Conservation (phyloP, 2,797 vertebrate genomes). For the Halcyon leucocephala region DNA sequence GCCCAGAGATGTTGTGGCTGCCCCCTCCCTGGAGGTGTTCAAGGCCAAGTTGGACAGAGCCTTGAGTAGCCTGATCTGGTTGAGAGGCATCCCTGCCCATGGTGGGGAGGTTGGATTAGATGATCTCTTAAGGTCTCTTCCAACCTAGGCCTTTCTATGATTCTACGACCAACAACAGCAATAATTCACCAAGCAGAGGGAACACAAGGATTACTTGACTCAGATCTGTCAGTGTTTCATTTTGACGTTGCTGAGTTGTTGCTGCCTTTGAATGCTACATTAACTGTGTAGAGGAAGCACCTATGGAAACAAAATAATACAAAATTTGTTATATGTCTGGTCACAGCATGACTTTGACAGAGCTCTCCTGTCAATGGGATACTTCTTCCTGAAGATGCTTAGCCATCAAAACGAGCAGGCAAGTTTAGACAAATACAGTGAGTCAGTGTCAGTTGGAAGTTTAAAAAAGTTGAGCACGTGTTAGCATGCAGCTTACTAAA, state of each 20-base stretch:
- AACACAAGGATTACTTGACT: not conserved
- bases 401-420: not conserved
- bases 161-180: not conserved
- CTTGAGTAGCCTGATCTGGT: no score
- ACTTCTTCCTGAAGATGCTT: not conserved
- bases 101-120: no score
- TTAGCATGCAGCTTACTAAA: not conserved
- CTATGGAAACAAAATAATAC: not conserved
- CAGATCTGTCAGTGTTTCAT: not conserved
- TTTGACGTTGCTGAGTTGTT: not conserved
- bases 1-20: no score
- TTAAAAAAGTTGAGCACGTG: not conserved
- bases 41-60: no score
- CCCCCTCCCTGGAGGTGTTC: no score
- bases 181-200: not conserved
- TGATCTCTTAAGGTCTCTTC: no score
- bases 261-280: not conserved
- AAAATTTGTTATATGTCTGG: not conserved
- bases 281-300: not conserved
- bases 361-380: not conserved
- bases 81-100: no score
- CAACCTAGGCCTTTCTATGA: no score
- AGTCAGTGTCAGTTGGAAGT: not conserved
- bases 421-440: not conserved
- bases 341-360: not conserved